Conservation (phyloP, 2,797 vertebrate species). For the Enteromius treurensis region DNA sequence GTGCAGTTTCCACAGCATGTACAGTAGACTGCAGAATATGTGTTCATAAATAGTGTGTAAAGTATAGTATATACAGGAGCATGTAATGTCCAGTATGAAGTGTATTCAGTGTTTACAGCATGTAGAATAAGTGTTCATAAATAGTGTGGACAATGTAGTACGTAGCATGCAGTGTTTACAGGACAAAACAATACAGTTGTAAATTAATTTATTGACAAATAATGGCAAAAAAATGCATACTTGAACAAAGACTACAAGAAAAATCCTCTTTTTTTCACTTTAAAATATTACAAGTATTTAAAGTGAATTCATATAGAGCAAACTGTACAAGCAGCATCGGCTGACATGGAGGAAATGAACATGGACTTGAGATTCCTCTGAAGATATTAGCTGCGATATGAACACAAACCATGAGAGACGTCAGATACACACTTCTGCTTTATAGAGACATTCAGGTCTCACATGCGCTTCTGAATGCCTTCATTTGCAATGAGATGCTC, state of each 20-base stretch:
- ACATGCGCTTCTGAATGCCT: neutral
- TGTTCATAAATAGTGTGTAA: no score
- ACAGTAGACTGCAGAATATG: no score
- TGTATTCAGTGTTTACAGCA: no score
- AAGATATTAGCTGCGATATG: neutral
- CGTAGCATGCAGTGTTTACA: neutral
- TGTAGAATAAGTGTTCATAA: neutral
- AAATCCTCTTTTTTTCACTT: no score
- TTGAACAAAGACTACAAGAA: neutral
- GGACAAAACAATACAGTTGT: neutral
- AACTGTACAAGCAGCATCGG: neutral
- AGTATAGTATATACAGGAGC: no score
- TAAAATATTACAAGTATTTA: neutral
- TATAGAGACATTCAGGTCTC: slow-evolving; percentile 9
- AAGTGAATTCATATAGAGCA: neutral
- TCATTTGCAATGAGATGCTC: neutral
- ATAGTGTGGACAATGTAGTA: neutral
- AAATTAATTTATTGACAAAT: neutral
- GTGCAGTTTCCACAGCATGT: no score
- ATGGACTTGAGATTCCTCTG: slow-evolving; percentile 13
- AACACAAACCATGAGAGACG: neutral
- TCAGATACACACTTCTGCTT: neutral
- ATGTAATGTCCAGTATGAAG: no score
- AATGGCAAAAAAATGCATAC: neutral
- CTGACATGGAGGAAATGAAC: neutral